Evolutionary conservation across 2,888 invertebrate species (phyloP).

Genomic region (Metalampra italica): DNA sequence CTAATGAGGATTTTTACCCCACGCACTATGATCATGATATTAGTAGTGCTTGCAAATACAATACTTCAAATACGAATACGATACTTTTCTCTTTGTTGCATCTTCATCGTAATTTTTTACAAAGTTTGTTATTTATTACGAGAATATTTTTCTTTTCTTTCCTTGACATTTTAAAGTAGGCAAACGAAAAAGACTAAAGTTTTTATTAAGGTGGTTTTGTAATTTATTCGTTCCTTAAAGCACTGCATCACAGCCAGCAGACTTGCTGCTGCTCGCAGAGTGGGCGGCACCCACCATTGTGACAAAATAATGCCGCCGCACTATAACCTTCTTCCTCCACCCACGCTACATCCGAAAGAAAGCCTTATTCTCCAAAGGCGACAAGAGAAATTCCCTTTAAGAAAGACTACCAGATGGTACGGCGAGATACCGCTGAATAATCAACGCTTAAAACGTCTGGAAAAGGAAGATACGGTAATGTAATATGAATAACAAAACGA

Average conservation of each 20-base stretch:
- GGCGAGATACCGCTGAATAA: slow-evolving; percentile 73
- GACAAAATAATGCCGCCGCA: slow-evolving; percentile 75
- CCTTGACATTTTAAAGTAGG: too few relatives aligned
- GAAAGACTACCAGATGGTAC: slow-evolving; percentile 59
- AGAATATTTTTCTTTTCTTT: too few relatives aligned
- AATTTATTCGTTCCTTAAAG: slow-evolving; percentile 75
- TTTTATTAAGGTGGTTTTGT: slow-evolving; percentile 33
- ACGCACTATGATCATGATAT: slow-evolving; percentile 1
- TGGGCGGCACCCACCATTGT: slow-evolving; percentile 76
- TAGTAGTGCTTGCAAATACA: not conserved
- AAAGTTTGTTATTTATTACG: too few relatives aligned
- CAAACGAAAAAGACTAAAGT: too few relatives aligned
- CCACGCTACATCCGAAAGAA: slow-evolving; percentile 36
- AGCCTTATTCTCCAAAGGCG: slow-evolving; percentile 38
- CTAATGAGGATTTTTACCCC: slow-evolving; percentile 13
- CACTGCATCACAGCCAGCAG: slow-evolving; percentile 73
- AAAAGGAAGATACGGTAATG: slow-evolving; percentile 78
- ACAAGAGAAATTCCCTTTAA: slow-evolving; percentile 37
- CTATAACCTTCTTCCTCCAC: slow-evolving; percentile 53
- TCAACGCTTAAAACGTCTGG: slow-evolving; percentile 78
- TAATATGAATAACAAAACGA: slow-evolving; percentile 78
- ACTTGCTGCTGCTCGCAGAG: slow-evolving; percentile 59
- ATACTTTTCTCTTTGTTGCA: not conserved
- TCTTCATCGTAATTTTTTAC: not conserved
- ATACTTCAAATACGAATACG: not conserved